These are phyloP conservation scores for Belgica antarctica DNA, from an alignment of 2,888 invertebrate species.

Conservation along the genomic window DNA sequence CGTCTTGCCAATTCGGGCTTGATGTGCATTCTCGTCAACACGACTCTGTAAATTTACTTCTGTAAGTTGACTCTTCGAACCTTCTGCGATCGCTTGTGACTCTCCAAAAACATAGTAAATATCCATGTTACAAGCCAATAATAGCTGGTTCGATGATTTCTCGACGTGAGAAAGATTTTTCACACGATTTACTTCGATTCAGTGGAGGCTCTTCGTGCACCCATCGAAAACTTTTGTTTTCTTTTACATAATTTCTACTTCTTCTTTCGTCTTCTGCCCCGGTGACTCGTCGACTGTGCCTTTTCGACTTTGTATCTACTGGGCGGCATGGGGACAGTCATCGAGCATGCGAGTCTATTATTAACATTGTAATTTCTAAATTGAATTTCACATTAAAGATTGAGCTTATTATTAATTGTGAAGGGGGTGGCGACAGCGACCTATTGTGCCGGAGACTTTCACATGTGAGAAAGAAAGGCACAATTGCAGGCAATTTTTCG, in stretches of 20 bases:
- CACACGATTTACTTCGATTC: slow-evolving; percentile 39
- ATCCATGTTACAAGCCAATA: slow-evolving; percentile 23
- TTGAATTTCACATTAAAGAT: too few species aligned
- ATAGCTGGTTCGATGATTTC: not conserved
- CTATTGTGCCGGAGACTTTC: slow-evolving; percentile 22
- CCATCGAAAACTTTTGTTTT: slow-evolving; percentile 33
- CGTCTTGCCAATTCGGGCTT: too few species aligned
- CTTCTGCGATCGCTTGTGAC: not conserved
- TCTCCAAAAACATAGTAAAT: slow-evolving; percentile 12
- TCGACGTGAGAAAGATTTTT: slow-evolving; percentile 24
- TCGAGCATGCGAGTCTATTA: slow-evolving; percentile 4
- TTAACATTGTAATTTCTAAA: not conserved
- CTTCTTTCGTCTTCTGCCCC: not conserved
- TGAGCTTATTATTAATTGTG: slow-evolving; percentile 34
- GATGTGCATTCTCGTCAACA: slow-evolving; percentile 15
- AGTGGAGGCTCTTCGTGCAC: not conserved
- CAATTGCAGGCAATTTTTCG: not conserved
- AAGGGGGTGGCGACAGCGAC: slow-evolving; percentile 23
- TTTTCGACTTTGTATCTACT: not conserved
- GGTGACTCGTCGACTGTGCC: not conserved
- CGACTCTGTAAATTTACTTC: not conserved
- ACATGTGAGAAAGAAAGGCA: not conserved
- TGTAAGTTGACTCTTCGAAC: not conserved
- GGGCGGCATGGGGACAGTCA: not conserved
- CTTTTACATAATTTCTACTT: slow-evolving; percentile 34